Evolutionary conservation across 37 sponge, comb jelly and placozoan genomes (phyloP), one percentile per base, ranked within the genome.

Genomic region (Axinella damicornis): DNA sequence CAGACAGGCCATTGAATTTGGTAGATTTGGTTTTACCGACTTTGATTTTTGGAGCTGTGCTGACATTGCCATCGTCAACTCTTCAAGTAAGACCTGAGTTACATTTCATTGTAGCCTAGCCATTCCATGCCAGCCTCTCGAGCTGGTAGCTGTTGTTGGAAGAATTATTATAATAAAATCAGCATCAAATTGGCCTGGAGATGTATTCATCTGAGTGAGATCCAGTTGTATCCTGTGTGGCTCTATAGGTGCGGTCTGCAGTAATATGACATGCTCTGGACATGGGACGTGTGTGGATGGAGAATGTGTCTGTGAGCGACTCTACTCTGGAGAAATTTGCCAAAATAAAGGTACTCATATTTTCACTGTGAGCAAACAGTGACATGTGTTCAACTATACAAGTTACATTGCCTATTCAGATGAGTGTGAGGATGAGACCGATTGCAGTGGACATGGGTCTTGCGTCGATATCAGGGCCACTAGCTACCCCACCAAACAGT

Each of bases 21-120:
- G 46, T 4, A 53, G 74, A 9, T 76, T 71, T 52, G 18, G 78
- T 20, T 71, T 75, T 0, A 73, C 73, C 4, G 70, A 70, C 20
- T 92, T 88, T 81, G 33, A 71, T 63, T 92, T 92, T 77, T 88
- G 85, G 85, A 70, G 74, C 62, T 92, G 93, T 83, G 89, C 93
- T 53, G 89, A 86, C 38, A 65, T 88, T 22, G 13, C 74, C 34
- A 79, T 92, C 2, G 61, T 68, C 11, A 34, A 53, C 30, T 70
- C 58, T 32, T 25, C 58, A 16, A 1, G 76, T 76, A 21, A 9
- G 61, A 33, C 34, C 12, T 65, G 46, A 46, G 46, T 12, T 46
- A 9, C 46, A 46, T 4, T 46, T 46, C 9, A 9, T 46, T 46
- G 46, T 12, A n/a, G n/a, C n/a, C n/a, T n/a, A n/a, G n/a, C n/a